Evolutionary conservation across 30 jellyfish, hydroid and myxozoan genomes (phyloP).

Genomic region (Cassiopea andromeda): DNA sequence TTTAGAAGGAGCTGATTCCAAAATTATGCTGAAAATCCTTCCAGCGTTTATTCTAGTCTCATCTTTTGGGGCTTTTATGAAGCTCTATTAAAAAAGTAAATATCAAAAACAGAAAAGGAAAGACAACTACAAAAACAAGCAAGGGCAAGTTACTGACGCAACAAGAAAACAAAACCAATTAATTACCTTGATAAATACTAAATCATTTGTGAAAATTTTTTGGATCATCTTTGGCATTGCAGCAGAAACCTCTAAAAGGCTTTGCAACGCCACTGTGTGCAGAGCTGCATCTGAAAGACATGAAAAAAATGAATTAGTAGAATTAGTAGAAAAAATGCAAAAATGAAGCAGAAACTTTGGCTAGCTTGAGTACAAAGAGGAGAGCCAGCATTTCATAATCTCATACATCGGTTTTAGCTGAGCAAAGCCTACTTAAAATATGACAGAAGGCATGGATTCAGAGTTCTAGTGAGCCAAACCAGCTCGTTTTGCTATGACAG

Average conservation of each 20-base stretch:
- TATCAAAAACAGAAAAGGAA: not conserved
- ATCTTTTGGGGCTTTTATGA: conserved; percentile 75
- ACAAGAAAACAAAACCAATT: not conserved
- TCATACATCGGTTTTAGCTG: too few relatives aligned
- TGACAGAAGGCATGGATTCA: too few relatives aligned
- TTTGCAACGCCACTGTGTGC: conserved; percentile 64
- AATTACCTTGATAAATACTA: conserved; percentile 61
- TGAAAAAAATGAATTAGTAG: not conserved
- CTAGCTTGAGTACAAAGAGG: too few relatives aligned
- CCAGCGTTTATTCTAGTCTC: conserved; percentile 72
- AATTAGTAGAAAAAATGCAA: not conserved
- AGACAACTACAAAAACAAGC: not conserved
- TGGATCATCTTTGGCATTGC: conserved; percentile 64
- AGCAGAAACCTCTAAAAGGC: conserved; percentile 72
- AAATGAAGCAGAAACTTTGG: not conserved
- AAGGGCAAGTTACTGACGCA: not conserved
- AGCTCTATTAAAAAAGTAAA: conserved; percentile 21
- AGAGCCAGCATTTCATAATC: too few relatives aligned
- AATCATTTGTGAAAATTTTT: conserved; percentile 24
- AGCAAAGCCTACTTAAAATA: too few relatives aligned
- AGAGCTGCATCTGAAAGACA: conserved; percentile 34
- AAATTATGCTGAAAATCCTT: conserved; percentile 62
- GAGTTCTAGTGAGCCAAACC: too few relatives aligned
- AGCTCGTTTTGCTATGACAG: too few relatives aligned
- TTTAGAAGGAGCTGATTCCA: conserved; percentile 22